A percentile compares a stretch with the other conserved stretches of the same genome.
Conservation (phyloP, 2,113 vertebrate species). For the Laterallus jamaicensis region DNA sequence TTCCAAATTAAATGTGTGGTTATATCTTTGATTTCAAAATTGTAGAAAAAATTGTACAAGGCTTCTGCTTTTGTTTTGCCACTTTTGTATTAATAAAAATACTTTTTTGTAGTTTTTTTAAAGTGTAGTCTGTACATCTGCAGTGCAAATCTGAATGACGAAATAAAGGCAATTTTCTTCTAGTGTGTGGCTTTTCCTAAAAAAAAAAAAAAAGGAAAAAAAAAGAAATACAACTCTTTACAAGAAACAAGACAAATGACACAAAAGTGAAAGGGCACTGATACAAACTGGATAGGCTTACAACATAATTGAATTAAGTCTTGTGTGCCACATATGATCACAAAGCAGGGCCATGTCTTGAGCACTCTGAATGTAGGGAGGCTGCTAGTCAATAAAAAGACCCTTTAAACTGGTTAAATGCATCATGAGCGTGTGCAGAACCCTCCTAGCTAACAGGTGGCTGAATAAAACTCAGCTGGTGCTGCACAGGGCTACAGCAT, state of each 20-base stretch:
- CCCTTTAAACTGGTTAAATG: conserved; percentile 92
- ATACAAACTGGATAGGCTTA: conserved; percentile 86
- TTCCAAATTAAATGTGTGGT: neutral
- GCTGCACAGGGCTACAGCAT: conserved; percentile 81
- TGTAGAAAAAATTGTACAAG: neutral
- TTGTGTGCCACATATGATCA: conserved; percentile 80
- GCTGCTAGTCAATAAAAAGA: conserved; percentile 78
- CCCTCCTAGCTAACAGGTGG: conserved; percentile 91
- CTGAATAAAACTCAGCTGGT: conserved; percentile 93
- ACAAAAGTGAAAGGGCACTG: conserved; percentile 81
- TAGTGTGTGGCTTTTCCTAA: conserved; percentile 53
- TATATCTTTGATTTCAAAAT: conserved; percentile 12
- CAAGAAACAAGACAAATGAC: conserved; percentile 79
- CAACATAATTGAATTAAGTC: conserved; percentile 85
- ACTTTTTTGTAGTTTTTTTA: neutral
- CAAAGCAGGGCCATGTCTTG: conserved; percentile 77
- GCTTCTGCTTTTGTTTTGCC: neutral
- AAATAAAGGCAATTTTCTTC: conserved; percentile 72
- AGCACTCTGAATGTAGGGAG: conserved; percentile 78
- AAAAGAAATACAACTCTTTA: conserved; percentile 69
- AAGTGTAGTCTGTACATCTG: conserved; percentile 66
- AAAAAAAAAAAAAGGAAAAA: conserved; percentile 23
- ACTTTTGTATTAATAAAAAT: conserved; percentile 41
- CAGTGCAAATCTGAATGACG: conserved; percentile 60
- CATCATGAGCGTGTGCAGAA: conserved; percentile 79